Evolutionary conservation across 2,797 vertebrate genomes (phyloP).

Genomic region (Hemibagrus guttatus): DNA sequence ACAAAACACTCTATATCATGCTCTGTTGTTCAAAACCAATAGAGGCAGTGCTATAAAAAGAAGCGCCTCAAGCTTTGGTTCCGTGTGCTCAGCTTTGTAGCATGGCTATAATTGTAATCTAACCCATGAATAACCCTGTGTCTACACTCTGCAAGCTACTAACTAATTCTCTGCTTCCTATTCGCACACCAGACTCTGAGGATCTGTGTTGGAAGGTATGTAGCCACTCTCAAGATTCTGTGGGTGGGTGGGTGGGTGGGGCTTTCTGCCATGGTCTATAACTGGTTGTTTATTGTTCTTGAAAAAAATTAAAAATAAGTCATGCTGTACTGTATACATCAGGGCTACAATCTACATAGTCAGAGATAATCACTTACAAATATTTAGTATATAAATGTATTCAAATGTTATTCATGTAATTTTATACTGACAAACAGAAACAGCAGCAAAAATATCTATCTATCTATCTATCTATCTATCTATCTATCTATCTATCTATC

Average conservation of each 20-base stretch:
- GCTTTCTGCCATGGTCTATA: neutral
- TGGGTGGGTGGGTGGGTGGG: neutral
- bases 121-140: slow-evolving; percentile 38
- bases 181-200: slow-evolving; percentile 89
- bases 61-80: slow-evolving; percentile 4
- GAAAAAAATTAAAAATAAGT: neutral
- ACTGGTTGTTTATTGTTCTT: neutral
- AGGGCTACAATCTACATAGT: neutral
- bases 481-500: too few species aligned
- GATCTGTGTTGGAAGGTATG: slow-evolving; percentile 94
- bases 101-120: slow-evolving; percentile 49
- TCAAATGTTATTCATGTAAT: too few species aligned
- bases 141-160: slow-evolving; percentile 67
- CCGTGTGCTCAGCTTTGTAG: slow-evolving; percentile 29
- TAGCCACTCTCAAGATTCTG: slow-evolving; percentile 40
- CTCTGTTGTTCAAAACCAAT: neutral
- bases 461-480: too few species aligned
- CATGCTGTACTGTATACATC: neutral
- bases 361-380: neutral
- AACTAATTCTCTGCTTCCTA: slow-evolving; percentile 87
- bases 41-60: slow-evolving; percentile 16
- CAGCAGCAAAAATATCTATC: neutral
- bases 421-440: neutral
- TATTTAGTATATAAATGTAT: too few species aligned
- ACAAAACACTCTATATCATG: neutral